Conservation (phyloP, 1,140 invertebrate species). For the Ostrea denselamellosa region DNA sequence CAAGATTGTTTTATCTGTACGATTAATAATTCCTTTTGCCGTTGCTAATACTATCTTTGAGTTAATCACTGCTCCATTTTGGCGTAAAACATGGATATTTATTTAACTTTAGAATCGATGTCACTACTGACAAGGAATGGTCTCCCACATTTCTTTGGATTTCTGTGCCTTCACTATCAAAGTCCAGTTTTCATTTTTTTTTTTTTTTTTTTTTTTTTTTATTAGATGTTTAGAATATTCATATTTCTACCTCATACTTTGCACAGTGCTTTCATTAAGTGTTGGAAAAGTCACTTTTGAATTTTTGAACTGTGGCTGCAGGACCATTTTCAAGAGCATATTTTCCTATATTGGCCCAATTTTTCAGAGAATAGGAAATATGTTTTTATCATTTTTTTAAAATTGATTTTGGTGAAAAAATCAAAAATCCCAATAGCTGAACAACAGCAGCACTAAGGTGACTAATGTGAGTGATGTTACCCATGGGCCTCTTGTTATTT, state of each 20-base stretch:
- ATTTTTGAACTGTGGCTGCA: too few species aligned
- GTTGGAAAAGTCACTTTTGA: too few species aligned
- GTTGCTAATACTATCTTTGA: background rate
- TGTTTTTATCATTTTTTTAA: too few species aligned
- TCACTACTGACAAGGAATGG: background rate
- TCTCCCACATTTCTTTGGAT: slow-evolving; percentile 15
- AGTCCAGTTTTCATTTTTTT: too few species aligned
- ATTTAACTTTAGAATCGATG: slow-evolving; percentile 6
- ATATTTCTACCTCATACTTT: slow-evolving; percentile 42
- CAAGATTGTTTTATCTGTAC: background rate
- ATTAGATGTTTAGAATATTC: background rate
- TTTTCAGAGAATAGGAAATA: too few species aligned
- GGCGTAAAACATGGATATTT: slow-evolving; percentile 30
- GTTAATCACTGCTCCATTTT: slow-evolving; percentile 23
- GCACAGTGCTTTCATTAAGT: slow-evolving; percentile 44
- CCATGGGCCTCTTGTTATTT: background rate
- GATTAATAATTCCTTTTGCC: background rate
- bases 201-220: too few species aligned
- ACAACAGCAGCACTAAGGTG: too few species aligned
- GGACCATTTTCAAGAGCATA: too few species aligned
- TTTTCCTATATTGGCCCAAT: too few species aligned
- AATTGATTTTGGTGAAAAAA: too few species aligned
- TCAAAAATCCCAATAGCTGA: too few species aligned
- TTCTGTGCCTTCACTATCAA: background rate
- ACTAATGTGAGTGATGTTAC: too few species aligned